phyloP scores from a whole-genome alignment of 2,113 vertebrate species.

The Nothobranchius furzeri region DNA sequence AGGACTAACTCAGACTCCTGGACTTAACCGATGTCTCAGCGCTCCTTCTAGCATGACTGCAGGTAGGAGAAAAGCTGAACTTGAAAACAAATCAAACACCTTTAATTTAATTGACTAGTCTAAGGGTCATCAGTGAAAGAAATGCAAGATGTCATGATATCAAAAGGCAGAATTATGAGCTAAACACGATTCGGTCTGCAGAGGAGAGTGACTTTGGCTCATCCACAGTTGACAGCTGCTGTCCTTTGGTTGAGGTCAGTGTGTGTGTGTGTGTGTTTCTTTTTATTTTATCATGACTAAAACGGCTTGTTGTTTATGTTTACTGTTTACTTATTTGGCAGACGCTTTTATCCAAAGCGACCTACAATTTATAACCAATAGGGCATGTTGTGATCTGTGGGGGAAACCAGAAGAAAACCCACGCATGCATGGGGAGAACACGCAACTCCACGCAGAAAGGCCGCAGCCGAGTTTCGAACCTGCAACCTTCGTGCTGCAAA shows the following conservation, averaged over 20 bases:
- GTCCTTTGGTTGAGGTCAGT: conserved; percentile 27
- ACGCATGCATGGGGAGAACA: no score
- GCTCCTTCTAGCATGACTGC: conserved; percentile 12
- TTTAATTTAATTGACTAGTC: no score
- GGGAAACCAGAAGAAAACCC: no score
- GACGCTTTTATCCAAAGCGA: no score
- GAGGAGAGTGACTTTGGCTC: conserved; percentile 44
- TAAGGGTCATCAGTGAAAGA: background rate
- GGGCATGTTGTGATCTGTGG: no score
- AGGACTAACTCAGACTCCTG: conserved; percentile 34
- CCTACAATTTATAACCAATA: no score
- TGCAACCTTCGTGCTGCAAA: no score
- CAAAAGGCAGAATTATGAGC: conserved; percentile 14
- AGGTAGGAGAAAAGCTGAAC: conserved; percentile 36
- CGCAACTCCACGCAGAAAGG: no score
- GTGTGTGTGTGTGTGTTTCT: conserved; percentile 1
- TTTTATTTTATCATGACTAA: background rate
- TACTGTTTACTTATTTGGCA: no score
- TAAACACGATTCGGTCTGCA: conserved; percentile 24
- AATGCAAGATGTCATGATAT: conserved; percentile 4
- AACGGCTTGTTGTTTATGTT: no score
- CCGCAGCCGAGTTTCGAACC: no score
- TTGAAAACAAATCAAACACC: background rate
- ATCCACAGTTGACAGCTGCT: conserved; percentile 52
- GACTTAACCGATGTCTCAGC: conserved; percentile 23